These are phyloP conservation scores for Muraenolepis orangiensis DNA, from an alignment of 2,797 vertebrate genomes.

Conservation along the genomic window DNA sequence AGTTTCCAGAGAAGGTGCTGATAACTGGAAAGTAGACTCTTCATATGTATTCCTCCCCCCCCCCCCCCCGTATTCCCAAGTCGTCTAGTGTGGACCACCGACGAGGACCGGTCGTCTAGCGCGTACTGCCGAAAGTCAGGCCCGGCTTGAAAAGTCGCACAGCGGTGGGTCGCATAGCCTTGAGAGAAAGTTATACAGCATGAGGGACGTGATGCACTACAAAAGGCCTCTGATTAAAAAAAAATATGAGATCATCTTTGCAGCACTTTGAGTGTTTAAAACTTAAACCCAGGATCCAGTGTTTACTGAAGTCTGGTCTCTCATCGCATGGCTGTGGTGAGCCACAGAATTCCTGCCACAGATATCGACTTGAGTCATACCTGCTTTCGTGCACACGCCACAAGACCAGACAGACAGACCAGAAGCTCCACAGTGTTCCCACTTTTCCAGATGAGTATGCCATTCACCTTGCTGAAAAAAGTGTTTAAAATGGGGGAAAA, in stretches of 20 bases:
- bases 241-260: conserved; percentile 35
- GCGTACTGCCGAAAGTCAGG: too few relatives aligned
- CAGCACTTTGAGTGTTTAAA: conserved; percentile 49
- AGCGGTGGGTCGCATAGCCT: too few relatives aligned
- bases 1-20: too few relatives aligned
- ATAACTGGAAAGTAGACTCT: too few relatives aligned
- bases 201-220: not conserved
- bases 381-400: conserved; percentile 47
- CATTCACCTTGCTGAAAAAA: conserved; percentile 41
- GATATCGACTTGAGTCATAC: conserved; percentile 55
- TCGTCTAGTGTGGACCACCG: too few relatives aligned
- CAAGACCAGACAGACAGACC: conserved; percentile 53
- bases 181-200: not conserved
- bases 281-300: conserved; percentile 44
- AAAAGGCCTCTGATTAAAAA: conserved; percentile 8
- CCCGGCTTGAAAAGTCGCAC: too few relatives aligned
- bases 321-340: conserved; percentile 60
- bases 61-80: too few relatives aligned
- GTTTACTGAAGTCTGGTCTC: conserved; percentile 55
- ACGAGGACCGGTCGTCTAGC: too few relatives aligned
- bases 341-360: conserved; percentile 55
- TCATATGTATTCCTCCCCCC: too few relatives aligned
- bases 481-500: conserved; percentile 17
- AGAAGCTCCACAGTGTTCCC: conserved; percentile 27
- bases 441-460: conserved; percentile 50